Percentiles rank a stretch among this genome's conserved stretches.
phyloP scores from a whole-genome alignment of 2,888 invertebrate species.

The Lydus trimaculatus region DNA sequence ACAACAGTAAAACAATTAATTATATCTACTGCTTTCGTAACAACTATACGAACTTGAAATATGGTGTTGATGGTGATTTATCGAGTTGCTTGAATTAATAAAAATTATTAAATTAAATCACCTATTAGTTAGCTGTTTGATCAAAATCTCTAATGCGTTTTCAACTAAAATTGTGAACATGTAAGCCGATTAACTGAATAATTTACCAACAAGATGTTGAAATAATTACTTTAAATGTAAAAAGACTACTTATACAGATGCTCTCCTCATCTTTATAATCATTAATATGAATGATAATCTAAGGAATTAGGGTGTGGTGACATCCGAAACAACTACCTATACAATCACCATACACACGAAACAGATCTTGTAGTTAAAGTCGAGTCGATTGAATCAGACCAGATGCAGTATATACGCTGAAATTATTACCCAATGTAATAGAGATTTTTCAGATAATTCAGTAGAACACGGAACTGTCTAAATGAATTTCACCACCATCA shows the following conservation, averaged over 20 bases:
- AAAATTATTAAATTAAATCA: background rate
- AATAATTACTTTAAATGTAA: background rate
- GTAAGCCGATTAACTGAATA: background rate
- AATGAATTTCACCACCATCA: slow-evolving; percentile 22
- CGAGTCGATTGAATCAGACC: no score
- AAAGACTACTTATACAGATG: no score
- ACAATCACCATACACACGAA: no score
- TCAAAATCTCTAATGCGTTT: background rate
- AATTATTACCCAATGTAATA: background rate
- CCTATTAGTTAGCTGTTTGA: slow-evolving; percentile 6
- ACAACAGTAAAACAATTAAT: slow-evolving; percentile 12
- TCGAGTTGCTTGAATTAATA: background rate
- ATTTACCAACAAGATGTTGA: background rate
- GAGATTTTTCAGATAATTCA: slow-evolving; percentile 21
- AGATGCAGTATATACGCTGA: no score
- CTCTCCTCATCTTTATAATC: background rate
- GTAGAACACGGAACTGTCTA: slow-evolving; percentile 33
- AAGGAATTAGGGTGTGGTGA: background rate
- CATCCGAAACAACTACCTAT: background rate
- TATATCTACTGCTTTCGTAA: background rate
- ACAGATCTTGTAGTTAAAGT: no score
- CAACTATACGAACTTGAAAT: background rate
- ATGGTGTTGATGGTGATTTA: background rate
- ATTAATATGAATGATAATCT: background rate
- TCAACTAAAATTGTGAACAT: background rate